A percentile compares a stretch with the other conserved stretches of the same genome.
Evolutionary conservation across 2,797 vertebrate species (phyloP).

Genomic region (Myotis myotis): DNA sequence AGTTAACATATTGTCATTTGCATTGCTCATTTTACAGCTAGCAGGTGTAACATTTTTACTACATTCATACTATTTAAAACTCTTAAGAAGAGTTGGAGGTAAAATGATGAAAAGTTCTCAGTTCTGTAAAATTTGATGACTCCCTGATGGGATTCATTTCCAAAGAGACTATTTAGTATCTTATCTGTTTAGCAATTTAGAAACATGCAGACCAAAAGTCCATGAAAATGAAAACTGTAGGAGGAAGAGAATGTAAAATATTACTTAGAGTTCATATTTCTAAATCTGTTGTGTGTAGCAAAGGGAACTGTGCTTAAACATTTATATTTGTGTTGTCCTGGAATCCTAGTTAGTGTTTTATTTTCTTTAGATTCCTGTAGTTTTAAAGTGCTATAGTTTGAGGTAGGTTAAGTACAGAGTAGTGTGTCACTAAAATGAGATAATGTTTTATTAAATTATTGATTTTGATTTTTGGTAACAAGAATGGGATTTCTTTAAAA

Average conservation of each 20-base stretch:
- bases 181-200: slow-evolving; percentile 8
- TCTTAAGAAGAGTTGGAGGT: slow-evolving; percentile 21
- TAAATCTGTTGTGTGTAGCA: not conserved
- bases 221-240: slow-evolving; percentile 45
- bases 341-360: not conserved
- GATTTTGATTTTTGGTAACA: not conserved
- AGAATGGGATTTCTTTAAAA: not conserved
- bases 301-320: not conserved
- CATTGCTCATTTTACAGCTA: slow-evolving; percentile 32
- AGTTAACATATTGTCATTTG: slow-evolving; percentile 29
- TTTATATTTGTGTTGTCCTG: not conserved
- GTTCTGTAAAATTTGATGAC: slow-evolving; percentile 12
- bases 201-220: not conserved
- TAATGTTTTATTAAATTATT: not conserved
- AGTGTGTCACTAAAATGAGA: not conserved
- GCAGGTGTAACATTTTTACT: slow-evolving; percentile 9
- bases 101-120: slow-evolving; percentile 54
- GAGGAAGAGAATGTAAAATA: not conserved
- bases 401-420: not conserved
- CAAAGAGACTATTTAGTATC: slow-evolving; percentile 6
- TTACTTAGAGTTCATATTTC: slow-evolving; percentile 13
- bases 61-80: not conserved
- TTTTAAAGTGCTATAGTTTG: not conserved
- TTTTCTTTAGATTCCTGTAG: not conserved
- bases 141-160: slow-evolving; percentile 43